Evolutionary conservation across 2,113 vertebrate genomes (phyloP).

Genomic region (Anseranas semipalmata): DNA sequence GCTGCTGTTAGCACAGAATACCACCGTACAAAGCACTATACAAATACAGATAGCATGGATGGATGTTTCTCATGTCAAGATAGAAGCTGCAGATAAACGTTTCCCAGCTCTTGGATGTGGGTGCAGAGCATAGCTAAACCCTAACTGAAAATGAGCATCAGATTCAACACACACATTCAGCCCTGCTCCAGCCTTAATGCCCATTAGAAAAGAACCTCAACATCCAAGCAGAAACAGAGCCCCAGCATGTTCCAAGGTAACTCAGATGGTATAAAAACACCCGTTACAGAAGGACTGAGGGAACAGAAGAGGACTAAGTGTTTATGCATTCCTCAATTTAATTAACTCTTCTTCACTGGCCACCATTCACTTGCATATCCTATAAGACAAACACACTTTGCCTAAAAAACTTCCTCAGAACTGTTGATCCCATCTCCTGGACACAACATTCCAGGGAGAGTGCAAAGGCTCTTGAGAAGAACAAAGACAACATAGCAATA

Average conservation of each 20-base stretch:
- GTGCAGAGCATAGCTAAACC: background rate
- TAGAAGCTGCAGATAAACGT: background rate
- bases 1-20: background rate
- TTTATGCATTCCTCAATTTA: background rate
- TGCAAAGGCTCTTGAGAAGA: background rate
- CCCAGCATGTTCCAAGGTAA: background rate
- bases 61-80: background rate
- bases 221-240: background rate
- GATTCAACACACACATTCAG: background rate
- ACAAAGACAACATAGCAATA: background rate
- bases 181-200: background rate
- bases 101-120: background rate
- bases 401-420: background rate
- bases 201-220: accelerated
- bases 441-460: background rate
- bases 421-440: background rate
- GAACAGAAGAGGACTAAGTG: background rate
- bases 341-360: background rate
- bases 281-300: background rate
- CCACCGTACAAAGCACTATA: background rate
- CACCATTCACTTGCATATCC: background rate
- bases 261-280: background rate
- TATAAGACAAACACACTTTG: background rate
- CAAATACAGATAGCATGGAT: accelerated
- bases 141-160: background rate